These are phyloP conservation scores for Caenorhabditis sinica DNA, from an alignment of 2,888 invertebrate species.

Conservation along the genomic window DNA sequence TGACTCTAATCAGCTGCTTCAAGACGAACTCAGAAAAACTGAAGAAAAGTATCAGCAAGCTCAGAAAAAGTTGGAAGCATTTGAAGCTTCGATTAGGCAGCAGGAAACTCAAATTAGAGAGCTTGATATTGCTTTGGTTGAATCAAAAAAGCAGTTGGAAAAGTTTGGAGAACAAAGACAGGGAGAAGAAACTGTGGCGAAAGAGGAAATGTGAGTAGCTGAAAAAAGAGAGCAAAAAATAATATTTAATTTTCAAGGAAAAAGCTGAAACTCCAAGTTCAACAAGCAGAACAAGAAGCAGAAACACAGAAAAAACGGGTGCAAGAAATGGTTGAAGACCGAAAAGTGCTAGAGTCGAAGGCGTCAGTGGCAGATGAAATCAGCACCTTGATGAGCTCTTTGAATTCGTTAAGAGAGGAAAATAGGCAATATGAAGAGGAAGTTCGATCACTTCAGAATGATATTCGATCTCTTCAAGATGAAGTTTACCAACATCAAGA, in stretches of 20 bases:
- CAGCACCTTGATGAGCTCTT: slow-evolving; percentile 75
- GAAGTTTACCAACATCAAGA: slow-evolving; percentile 67
- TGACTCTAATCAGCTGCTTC: slow-evolving; percentile 28
- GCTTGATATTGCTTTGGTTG: slow-evolving; percentile 13
- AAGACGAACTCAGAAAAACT: slow-evolving; percentile 20
- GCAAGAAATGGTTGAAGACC: slow-evolving; percentile 47
- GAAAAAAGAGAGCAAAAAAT: background rate
- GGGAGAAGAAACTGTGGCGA: background rate
- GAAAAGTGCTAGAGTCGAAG: slow-evolving; percentile 52
- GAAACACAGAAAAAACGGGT: slow-evolving; percentile 33
- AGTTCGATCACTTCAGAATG: slow-evolving; percentile 48
- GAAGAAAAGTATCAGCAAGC: slow-evolving; percentile 27
- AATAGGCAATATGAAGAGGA: slow-evolving; percentile 64
- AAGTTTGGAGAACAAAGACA: background rate
- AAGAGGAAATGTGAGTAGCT: slow-evolving; percentile 7
- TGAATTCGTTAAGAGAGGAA: slow-evolving; percentile 71
- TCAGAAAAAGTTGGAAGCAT: slow-evolving; percentile 23
- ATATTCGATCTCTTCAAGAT: slow-evolving; percentile 62
- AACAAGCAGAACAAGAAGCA: slow-evolving; percentile 24
- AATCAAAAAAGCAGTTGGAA: slow-evolving; percentile 19
- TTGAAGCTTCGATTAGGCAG: slow-evolving; percentile 8
- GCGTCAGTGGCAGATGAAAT: slow-evolving; percentile 77
- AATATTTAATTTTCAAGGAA: slow-evolving; percentile 25
- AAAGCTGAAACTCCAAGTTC: slow-evolving; percentile 24
- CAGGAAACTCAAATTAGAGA: slow-evolving; percentile 24